phyloP scores from a whole-genome alignment of 2,888 invertebrate genomes.

The Pristionchus mayeri region DNA sequence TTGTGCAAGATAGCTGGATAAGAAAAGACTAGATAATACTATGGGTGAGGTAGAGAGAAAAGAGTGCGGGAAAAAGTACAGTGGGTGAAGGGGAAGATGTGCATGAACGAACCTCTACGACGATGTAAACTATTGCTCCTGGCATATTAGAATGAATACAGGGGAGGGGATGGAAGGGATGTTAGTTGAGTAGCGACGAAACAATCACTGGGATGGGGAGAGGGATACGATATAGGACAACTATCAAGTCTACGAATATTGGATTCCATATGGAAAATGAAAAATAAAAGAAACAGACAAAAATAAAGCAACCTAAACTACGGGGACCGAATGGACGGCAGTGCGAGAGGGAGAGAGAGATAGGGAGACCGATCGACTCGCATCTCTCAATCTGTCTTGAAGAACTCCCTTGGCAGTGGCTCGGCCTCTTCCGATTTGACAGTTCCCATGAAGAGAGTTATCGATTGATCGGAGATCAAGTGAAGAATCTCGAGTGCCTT shows the following conservation, averaged over 20 bases:
- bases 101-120: constrained; percentile 29
- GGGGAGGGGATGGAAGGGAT: constrained; percentile 1
- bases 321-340: constrained; percentile 19
- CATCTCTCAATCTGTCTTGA: constrained; percentile 61
- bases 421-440: constrained; percentile 67
- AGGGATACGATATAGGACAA: not conserved
- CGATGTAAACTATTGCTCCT: constrained; percentile 40
- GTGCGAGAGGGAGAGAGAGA: constrained; percentile 9
- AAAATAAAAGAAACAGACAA: not conserved
- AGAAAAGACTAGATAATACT: constrained; percentile 39
- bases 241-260: constrained; percentile 16
- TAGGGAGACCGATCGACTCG: not conserved
- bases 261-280: not conserved
- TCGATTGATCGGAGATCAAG: constrained; percentile 63
- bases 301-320: constrained; percentile 28
- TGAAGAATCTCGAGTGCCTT: constrained; percentile 56
- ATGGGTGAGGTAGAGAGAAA: constrained; percentile 19
- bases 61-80: not conserved
- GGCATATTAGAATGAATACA: constrained; percentile 17
- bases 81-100: not conserved
- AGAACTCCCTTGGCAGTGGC: constrained; percentile 70
- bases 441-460: constrained; percentile 69
- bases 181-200: constrained; percentile 3
- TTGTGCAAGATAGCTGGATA: constrained; percentile 1
- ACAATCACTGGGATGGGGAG: not conserved